Conservation (phyloP, 2,113 vertebrate genomes). For the Dasyornis broadbenti region DNA sequence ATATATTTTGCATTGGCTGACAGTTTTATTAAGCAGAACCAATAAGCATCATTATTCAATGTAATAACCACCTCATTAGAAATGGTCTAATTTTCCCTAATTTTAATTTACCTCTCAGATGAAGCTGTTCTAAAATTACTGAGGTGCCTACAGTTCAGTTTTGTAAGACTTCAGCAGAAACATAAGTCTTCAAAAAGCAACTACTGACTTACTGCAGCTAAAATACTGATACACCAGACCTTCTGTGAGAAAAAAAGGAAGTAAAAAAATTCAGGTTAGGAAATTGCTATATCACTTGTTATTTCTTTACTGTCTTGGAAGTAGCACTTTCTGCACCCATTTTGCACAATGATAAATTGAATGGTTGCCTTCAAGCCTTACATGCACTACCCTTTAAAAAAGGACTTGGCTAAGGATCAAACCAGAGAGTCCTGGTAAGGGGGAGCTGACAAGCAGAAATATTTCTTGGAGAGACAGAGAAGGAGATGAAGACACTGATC, state of each 20-base stretch:
- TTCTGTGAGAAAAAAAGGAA: slow-evolving; percentile 22
- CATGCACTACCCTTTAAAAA: not conserved
- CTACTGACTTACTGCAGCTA: slow-evolving; percentile 22
- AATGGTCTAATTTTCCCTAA: slow-evolving; percentile 70
- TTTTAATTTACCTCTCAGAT: slow-evolving; percentile 74
- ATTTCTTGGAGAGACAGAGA: not conserved
- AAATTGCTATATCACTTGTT: slow-evolving; percentile 10
- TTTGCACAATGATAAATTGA: slow-evolving; percentile 14
- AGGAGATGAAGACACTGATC: slow-evolving; percentile 20
- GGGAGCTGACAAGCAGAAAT: not conserved
- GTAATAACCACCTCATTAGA: slow-evolving; percentile 71
- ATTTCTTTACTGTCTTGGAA: not conserved
- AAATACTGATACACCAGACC: not conserved
- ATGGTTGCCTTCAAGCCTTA: not conserved
- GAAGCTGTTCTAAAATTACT: slow-evolving; percentile 50
- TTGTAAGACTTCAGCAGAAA: slow-evolving; percentile 58
- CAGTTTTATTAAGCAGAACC: slow-evolving; percentile 75
- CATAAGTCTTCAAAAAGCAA: slow-evolving; percentile 7
- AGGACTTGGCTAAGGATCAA: not conserved
- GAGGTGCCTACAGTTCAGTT: slow-evolving; percentile 61
- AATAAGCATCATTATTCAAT: slow-evolving; percentile 71
- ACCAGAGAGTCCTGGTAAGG: not conserved
- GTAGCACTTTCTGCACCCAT: not conserved
- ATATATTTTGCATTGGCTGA: slow-evolving; percentile 71
- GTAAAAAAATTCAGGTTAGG: slow-evolving; percentile 14